phyloP scores from a whole-genome alignment of 2,888 invertebrate genomes.

The Drosophila anomalipes region DNA sequence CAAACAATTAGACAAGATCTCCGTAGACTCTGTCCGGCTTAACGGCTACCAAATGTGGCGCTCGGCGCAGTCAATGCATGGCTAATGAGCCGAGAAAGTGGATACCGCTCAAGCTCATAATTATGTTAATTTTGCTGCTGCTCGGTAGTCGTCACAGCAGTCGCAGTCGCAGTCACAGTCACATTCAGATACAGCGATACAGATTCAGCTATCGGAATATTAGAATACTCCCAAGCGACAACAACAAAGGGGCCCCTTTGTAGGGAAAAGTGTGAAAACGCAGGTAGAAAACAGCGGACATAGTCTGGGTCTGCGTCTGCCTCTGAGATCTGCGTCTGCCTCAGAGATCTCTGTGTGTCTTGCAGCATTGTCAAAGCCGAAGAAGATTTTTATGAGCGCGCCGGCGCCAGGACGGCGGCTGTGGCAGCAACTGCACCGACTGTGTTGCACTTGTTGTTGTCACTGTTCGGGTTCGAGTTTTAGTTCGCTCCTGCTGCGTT shows the following conservation, averaged over 20 bases:
- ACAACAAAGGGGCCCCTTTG: conserved; percentile 56
- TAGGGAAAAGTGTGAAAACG: conserved; percentile 72
- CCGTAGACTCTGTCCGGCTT: conserved; percentile 36
- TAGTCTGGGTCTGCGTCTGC: conserved; percentile 4
- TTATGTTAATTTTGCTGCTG: conserved; percentile 81
- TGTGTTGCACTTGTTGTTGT: conserved; percentile 59
- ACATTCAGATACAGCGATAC: background rate
- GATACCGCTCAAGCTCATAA: conserved; percentile 67
- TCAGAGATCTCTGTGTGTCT: conserved; percentile 17
- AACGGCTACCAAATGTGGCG: conserved; percentile 74
- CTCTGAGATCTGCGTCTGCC: conserved; percentile 8
- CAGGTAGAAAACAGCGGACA: conserved; percentile 61
- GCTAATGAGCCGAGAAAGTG: conserved; percentile 80
- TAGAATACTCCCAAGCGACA: conserved; percentile 17
- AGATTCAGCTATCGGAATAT: conserved; percentile 32
- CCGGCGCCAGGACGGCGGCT: conserved; percentile 78
- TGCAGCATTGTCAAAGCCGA: conserved; percentile 56
- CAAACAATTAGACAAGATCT: conserved; percentile 73
- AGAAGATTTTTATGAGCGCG: conserved; percentile 73
- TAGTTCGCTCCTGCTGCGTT: conserved; percentile 73
- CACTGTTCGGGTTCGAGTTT: conserved; percentile 47
- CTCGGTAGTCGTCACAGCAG: conserved; percentile 56
- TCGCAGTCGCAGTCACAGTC: background rate
- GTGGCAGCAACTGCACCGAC: conserved; percentile 44
- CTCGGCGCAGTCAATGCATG: conserved; percentile 68